These are phyloP conservation scores for Misgurnus mizolepis DNA, from an alignment of 2,113 vertebrate genomes.

Conservation along the genomic window DNA sequence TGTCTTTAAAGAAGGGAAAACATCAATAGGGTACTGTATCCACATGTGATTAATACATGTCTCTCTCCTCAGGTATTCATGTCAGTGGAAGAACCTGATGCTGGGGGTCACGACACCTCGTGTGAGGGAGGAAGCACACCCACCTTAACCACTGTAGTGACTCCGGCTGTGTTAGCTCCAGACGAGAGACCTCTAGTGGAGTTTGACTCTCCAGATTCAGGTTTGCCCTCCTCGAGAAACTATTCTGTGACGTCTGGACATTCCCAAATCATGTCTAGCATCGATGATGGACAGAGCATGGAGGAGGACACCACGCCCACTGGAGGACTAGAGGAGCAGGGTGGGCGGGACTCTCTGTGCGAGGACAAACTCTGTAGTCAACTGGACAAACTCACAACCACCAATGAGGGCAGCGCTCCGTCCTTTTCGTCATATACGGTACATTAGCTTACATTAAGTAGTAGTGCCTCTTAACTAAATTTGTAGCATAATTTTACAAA, in stretches of 20 bases:
- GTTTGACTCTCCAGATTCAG: conserved; percentile 96
- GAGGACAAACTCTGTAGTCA: conserved; percentile 78
- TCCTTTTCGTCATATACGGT: conserved; percentile 91
- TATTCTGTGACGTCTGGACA: conserved; percentile 92
- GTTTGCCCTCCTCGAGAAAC: conserved; percentile 92
- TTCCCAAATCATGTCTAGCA: conserved; percentile 90
- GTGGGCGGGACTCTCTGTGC: conserved; percentile 65
- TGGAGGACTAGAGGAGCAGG: conserved; percentile 48
- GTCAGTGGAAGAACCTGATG: conserved; percentile 90
- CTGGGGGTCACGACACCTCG: conserved; percentile 68
- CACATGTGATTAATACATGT: no score
- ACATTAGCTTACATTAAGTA: not conserved
- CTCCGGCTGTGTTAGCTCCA: conserved; percentile 64
- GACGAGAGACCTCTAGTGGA: conserved; percentile 84
- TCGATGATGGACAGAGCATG: conserved; percentile 78
- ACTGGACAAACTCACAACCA: conserved; percentile 75
- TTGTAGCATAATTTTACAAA: no score
- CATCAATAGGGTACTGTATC: no score
- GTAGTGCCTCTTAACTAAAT: no score
- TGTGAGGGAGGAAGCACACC: conserved; percentile 66
- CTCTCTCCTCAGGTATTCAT: conserved; percentile 85
- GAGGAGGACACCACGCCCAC: conserved; percentile 65
- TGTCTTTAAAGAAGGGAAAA: no score
- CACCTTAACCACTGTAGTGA: conserved; percentile 64
- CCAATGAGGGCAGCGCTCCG: conserved; percentile 71